A percentile compares a stretch with the other conserved stretches of the same genome.
Evolutionary conservation across 2,888 invertebrate genomes (phyloP).

Genomic region (Harpalus rubripes): DNA sequence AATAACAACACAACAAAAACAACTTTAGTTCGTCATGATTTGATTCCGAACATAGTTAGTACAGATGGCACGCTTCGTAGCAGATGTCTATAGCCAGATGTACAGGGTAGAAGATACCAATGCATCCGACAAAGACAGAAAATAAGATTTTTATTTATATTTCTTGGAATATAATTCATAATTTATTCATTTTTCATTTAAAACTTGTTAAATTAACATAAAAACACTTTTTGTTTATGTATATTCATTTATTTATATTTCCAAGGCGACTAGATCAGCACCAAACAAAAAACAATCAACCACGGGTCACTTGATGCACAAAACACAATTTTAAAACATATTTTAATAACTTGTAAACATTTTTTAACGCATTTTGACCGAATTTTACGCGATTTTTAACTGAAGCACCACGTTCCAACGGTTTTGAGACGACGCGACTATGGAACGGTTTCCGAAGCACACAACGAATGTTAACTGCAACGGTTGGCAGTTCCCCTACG

Average conservation of each 20-base stretch:
- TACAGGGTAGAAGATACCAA: neutral
- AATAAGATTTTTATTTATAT: neutral
- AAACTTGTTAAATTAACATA: neutral
- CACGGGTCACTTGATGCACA: no score
- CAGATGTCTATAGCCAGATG: constrained; percentile 54
- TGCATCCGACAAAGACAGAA: neutral
- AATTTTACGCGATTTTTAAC: no score
- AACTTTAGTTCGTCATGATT: constrained; percentile 28
- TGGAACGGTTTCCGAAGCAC: neutral
- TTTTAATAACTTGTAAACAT: no score
- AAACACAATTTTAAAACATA: no score
- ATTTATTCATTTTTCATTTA: neutral
- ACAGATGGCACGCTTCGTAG: constrained; percentile 7
- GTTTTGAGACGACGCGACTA: neutral
- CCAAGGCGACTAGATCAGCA: neutral
- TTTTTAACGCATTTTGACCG: no score
- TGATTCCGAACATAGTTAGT: neutral
- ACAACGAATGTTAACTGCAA: neutral
- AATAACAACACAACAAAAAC: constrained; percentile 45
- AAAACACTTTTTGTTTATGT: neutral
- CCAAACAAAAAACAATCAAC: no score
- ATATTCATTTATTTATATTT: neutral
- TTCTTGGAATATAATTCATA: neutral
- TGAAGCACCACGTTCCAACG: neutral
- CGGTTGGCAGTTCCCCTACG: constrained; percentile 2